These are phyloP conservation scores for Neocrepidodera transversa DNA, from an alignment of 2,888 invertebrate genomes.

Conservation along the genomic window DNA sequence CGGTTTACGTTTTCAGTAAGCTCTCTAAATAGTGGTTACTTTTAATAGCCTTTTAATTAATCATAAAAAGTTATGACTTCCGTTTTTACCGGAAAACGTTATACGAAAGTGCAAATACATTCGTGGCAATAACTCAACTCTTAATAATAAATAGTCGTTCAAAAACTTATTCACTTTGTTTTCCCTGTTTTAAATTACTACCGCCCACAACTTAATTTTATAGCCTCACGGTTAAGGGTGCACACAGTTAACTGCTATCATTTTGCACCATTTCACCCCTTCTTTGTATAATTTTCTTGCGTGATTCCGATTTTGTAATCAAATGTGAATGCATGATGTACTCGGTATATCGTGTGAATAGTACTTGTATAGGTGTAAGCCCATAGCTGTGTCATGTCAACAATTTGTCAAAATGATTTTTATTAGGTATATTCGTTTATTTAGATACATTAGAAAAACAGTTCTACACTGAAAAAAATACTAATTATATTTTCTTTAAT, in stretches of 20 bases:
- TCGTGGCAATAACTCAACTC: conserved; percentile 21
- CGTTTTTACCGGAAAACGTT: background rate
- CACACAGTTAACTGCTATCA: conserved; percentile 32
- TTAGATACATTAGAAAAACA: no score
- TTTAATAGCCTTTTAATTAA: background rate
- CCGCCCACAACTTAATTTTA: conserved; percentile 55
- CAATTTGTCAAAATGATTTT: background rate
- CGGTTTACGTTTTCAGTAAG: no score
- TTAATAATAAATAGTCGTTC: conserved; percentile 24
- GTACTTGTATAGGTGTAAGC: conserved; percentile 11
- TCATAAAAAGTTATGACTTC: conserved; percentile 22
- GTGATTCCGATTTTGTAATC: conserved; percentile 36
- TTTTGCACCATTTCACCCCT: conserved; percentile 29
- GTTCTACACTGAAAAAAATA: no score
- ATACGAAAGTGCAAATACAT: conserved; percentile 10
- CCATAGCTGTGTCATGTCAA: background rate
- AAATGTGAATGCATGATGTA: conserved; percentile 20
- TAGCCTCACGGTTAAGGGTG: conserved; percentile 40
- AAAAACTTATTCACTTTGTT: conserved; percentile 31
- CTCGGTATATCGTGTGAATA: conserved; percentile 16
- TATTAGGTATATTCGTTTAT: background rate
- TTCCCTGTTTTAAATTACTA: conserved; percentile 38
- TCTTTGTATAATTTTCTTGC: conserved; percentile 25
- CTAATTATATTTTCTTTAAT: no score
- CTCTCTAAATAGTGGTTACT: background rate